Base-by-base conservation (phyloP, 1,140 invertebrate genomes). In the Achroia grisella region DNA sequence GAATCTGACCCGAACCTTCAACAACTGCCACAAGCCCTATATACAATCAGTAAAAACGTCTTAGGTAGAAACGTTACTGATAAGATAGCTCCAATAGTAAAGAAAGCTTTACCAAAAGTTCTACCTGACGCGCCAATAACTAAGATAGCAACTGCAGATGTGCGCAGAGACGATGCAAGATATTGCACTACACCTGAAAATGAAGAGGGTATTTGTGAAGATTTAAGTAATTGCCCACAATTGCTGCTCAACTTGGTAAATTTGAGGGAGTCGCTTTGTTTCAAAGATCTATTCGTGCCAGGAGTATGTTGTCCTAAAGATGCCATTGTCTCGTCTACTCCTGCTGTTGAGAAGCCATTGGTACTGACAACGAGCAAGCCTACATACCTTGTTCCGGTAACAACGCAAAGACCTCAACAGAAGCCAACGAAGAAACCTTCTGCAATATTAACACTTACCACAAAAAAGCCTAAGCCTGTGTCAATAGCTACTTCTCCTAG, bases 281-380 rank as follows among this genome's bases (percentile, higher is more conserved):
- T 98, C 66, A 96, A 97, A 79, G 94, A 93, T 52, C 85, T 97
- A 1, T 96, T 97, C 62, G 93, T 96, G 1, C 96, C 96, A 1
- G 96, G 95, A 10, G 95, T 97, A 1, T 97, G 95, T 68, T 97
- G 95, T 82, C 95, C 95, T 0, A 54, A 88, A 48, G 84, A 90
- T 15, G 85, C 66, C 33, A 70, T 75, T 52, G 71, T 74, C 41
- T 70, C 6, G 48, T 76, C 49, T 23, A 83, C 53, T 52, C 75
- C 51, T 63, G 79, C 44, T 44, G 65, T 41, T 17, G 80, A 86
- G 34, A 80, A 64, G 12, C 74, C 78, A 14, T 55, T 73, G 0
- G 31, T 72, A 8, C 48, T 70, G 1, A 79, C 86, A 8, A 86
- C 86, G 0, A 80, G 65, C 30, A 83, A 80, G 41, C 86, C 81